These are phyloP conservation scores for Octodon degus DNA, from an alignment of 2,113 vertebrate genomes.

Conservation along the genomic window DNA sequence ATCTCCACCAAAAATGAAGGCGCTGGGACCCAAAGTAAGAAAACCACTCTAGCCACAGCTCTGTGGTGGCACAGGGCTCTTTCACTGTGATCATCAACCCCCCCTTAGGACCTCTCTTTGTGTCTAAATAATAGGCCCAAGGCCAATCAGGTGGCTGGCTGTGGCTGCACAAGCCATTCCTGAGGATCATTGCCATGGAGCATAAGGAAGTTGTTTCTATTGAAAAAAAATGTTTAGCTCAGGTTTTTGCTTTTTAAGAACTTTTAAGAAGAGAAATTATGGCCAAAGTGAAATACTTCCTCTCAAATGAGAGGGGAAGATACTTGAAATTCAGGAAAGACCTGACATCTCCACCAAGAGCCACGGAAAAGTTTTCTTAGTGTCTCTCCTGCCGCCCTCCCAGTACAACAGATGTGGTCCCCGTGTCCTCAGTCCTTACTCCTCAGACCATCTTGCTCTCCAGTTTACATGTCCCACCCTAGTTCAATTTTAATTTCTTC, in stretches of 20 bases:
- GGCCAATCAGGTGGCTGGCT: not conserved
- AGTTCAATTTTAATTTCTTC: not conserved
- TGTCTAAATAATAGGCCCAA: not conserved
- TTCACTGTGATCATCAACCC: not conserved
- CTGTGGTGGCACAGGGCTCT: not conserved
- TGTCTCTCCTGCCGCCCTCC: not conserved
- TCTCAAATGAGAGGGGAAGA: not conserved
- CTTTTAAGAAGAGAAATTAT: not conserved
- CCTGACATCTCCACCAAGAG: not conserved
- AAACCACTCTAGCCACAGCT: not conserved
- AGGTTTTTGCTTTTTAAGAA: slow-evolving; percentile 13
- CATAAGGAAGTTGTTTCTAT: not conserved
- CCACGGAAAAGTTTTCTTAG: not conserved
- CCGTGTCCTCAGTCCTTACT: too few species aligned
- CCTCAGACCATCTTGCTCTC: not conserved
- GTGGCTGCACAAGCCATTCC: not conserved
- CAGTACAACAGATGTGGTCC: not conserved
- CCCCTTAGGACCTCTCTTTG: not conserved
- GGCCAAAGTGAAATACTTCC: not conserved
- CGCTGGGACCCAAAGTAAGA: not conserved
- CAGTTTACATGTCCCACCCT: not conserved
- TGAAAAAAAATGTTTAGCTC: not conserved
- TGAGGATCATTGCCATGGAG: not conserved
- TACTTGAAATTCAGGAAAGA: not conserved
- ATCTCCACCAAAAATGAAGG: not conserved